A percentile compares a stretch with the other conserved stretches of the same genome.
Conservation (phyloP, 2,888 invertebrate genomes). For the Parnassius glacialis region DNA sequence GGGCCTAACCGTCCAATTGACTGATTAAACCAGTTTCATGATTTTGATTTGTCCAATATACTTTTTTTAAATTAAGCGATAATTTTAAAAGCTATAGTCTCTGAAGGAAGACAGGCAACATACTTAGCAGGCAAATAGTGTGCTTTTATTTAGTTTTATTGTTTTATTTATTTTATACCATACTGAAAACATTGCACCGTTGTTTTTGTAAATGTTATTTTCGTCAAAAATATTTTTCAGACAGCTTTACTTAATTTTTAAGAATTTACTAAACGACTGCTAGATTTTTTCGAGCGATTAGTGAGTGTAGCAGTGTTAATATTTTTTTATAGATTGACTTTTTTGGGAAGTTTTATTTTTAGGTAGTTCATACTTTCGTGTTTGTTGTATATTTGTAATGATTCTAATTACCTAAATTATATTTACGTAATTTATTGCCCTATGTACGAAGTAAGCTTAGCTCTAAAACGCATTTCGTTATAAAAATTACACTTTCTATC, state of each 20-base stretch:
- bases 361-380: slow-evolving; percentile 38
- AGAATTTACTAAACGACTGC: slow-evolving; percentile 40
- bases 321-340: slow-evolving; percentile 28
- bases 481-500: slow-evolving; percentile 62
- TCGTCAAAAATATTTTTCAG: slow-evolving; percentile 43
- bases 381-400: slow-evolving; percentile 69
- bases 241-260: slow-evolving; percentile 74
- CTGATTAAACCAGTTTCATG: neutral
- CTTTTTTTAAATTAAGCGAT: neutral
- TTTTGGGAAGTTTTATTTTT: slow-evolving; percentile 27
- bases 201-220: slow-evolving; percentile 24
- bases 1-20: too few relatives aligned
- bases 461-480: slow-evolving; percentile 74
- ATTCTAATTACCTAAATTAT: slow-evolving; percentile 73
- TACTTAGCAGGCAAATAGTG: slow-evolving; percentile 6
- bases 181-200: slow-evolving; percentile 11
- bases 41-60: neutral
- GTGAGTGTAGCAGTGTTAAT: slow-evolving; percentile 21
- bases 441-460: slow-evolving; percentile 67
- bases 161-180: slow-evolving; percentile 1
- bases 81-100: neutral
- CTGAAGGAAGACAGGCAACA: slow-evolving; percentile 10
- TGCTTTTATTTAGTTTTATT: slow-evolving; percentile 5
- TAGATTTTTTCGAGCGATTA: slow-evolving; percentile 15
- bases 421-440: slow-evolving; percentile 79